Evolutionary conservation across 92 coral and sea anemone genomes (phyloP).

Genomic region (Zoanthus sociatus): DNA sequence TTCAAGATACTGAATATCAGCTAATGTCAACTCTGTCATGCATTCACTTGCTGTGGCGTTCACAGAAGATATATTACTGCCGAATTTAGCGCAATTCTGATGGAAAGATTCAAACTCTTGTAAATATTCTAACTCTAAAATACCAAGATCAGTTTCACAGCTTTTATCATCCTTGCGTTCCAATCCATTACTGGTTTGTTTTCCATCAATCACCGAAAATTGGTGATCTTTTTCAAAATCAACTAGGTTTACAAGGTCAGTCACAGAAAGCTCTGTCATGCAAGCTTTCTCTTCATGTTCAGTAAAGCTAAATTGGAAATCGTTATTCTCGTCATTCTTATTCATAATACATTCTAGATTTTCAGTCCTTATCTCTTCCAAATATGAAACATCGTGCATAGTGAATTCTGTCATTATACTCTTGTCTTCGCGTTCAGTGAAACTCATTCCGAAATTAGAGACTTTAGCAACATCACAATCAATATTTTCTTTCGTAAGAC

Average conservation of each 20-base stretch:
- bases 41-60: conserved; percentile 23
- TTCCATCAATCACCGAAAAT: neutral
- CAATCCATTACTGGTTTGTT: neutral
- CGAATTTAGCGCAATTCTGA: conserved; percentile 16
- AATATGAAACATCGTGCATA: conserved; percentile 51
- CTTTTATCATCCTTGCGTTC: conserved; percentile 38
- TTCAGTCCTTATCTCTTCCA: conserved; percentile 40
- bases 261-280: conserved; percentile 66
- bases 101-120: conserved; percentile 49
- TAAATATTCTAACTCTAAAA: conserved; percentile 52
- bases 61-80: neutral
- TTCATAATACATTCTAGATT: conserved; percentile 17
- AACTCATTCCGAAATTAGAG: too few species aligned
- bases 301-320: conserved; percentile 32
- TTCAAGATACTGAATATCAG: conserved; percentile 58
- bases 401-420: conserved; percentile 69
- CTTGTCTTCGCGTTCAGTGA: conserved; percentile 34
- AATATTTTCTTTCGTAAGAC: too few species aligned
- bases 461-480: too few species aligned
- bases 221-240: conserved; percentile 43
- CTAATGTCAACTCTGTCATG: conserved; percentile 58
- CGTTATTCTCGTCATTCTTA: neutral
- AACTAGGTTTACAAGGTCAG: conserved; percentile 70
- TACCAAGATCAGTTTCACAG: conserved; percentile 52
- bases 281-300: conserved; percentile 57